Evolutionary conservation across 2,797 vertebrate species (phyloP), one percentile per base, ranked within the genome.

Genomic region (Intellagama lesueurii): DNA sequence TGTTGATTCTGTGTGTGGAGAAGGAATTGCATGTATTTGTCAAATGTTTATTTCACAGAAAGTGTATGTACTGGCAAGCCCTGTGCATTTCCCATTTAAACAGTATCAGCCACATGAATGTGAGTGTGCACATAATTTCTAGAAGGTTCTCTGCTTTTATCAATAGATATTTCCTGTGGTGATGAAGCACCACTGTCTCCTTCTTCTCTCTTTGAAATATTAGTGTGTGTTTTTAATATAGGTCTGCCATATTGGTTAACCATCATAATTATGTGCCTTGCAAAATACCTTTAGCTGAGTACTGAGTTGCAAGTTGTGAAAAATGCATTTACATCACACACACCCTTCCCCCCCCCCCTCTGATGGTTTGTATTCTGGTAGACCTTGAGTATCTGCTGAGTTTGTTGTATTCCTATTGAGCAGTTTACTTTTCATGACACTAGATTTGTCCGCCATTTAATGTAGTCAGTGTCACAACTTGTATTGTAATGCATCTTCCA

Each of bases 111-210:
- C 52, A 49, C 8, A 75, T 2, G 60, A 64, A 17, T 64, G 60
- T 64, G 60, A 64, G 60, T 64, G 6, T 11, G 56, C 28, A 91
- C 80, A 81, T 84, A 92, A 12, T 70, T 92, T 94, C 91, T 87
- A 93, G 92, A 94, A 87, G 83, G 88, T 89, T 93, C 84, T 94
- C 95, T 92, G 86, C 89, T 94, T 92, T 89, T 87, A 91, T 93
- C 88, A 89, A 86, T 90, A 93, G 93, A 92, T 90, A 91, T 91
- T 47, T 70, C 26, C 75, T 75, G 12, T 64, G 6, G 3, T 47
- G 7, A 64, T 9, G 73, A 60, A 81, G 6, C 28, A 81, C 19
- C 28, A 75, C 14, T 47, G 26, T 89, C 89, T 0, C 11, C 12
- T 80, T 0, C 11, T 92, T 72, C 0, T 91, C 93, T 94, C 90